These are phyloP conservation scores for Pedetes capensis DNA, from an alignment of 2,113 vertebrate genomes.

Conservation along the genomic window DNA sequence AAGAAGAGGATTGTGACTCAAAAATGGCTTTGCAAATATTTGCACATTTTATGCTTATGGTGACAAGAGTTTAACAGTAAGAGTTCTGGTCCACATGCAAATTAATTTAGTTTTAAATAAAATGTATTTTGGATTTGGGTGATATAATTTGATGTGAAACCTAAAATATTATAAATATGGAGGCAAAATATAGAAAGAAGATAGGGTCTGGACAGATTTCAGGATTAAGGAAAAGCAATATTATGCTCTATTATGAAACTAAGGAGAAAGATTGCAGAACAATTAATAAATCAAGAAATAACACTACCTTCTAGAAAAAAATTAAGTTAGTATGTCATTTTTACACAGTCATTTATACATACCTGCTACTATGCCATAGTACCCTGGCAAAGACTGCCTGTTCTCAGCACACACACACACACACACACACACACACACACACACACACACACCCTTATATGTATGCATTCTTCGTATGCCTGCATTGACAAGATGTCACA, in stretches of 20 bases:
- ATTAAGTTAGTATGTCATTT: too few species aligned
- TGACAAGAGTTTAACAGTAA: neutral
- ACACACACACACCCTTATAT: neutral
- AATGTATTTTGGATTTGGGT: neutral
- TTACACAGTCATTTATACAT: too few species aligned
- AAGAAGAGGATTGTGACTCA: neutral
- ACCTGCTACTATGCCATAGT: neutral
- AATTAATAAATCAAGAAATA: neutral
- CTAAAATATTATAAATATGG: neutral
- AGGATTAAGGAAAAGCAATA: neutral
- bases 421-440: neutral
- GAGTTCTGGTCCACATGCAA: fast-evolving
- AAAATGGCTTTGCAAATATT: neutral
- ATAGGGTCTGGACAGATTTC: neutral
- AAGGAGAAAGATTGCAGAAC: neutral
- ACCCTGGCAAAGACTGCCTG: neutral
- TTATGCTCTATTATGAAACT: neutral
- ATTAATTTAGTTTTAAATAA: neutral
- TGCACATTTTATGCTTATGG: fast-evolving
- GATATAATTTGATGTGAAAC: neutral
- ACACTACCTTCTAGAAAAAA: neutral
- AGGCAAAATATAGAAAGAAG: neutral
- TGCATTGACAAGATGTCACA: neutral
- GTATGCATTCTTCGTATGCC: fast-evolving
- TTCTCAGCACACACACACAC: fast-evolving